phyloP scores from a whole-genome alignment of 1,140 invertebrate species.

The Drosophila ohnishii region DNA sequence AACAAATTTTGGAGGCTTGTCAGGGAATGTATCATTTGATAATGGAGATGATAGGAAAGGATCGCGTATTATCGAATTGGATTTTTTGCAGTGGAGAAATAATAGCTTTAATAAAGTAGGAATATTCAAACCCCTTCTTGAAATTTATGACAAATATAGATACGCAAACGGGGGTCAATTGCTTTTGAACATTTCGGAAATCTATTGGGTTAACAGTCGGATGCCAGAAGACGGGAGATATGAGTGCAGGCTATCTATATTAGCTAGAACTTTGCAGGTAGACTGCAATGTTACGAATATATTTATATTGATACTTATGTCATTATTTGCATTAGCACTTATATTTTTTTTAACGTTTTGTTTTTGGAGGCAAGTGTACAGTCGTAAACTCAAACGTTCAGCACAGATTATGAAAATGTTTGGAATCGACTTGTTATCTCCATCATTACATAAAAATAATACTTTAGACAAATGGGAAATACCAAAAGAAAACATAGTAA shows the following conservation, averaged over 20 bases:
- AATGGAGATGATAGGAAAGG: constrained; percentile 81
- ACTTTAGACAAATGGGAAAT: constrained; percentile 94
- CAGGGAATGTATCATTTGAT: constrained; percentile 89
- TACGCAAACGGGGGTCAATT: constrained; percentile 82
- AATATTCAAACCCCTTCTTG: constrained; percentile 86
- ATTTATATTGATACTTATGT: constrained; percentile 43
- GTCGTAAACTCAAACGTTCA: constrained; percentile 88
- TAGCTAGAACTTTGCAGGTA: constrained; percentile 87
- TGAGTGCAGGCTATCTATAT: constrained; percentile 86
- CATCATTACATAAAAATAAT: constrained; percentile 83
- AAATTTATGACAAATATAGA: constrained; percentile 39
- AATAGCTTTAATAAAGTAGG: constrained; percentile 85
- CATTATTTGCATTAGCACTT: constrained; percentile 84
- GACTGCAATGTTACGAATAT: constrained; percentile 87
- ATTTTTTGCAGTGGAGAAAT: constrained; percentile 88
- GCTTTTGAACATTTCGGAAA: constrained; percentile 84
- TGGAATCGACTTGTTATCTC: constrained; percentile 86
- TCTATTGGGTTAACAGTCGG: constrained; percentile 87
- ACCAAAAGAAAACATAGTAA: constrained; percentile 91
- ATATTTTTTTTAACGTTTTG: constrained; percentile 89
- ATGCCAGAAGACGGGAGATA: constrained; percentile 88
- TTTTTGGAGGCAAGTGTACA: constrained; percentile 89
- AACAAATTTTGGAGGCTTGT: constrained; percentile 90
- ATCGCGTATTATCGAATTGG: constrained; percentile 88
- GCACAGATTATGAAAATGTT: constrained; percentile 89